Evolutionary conservation across 2,113 vertebrate genomes (phyloP).

Genomic region (Ellobius talpinus): DNA sequence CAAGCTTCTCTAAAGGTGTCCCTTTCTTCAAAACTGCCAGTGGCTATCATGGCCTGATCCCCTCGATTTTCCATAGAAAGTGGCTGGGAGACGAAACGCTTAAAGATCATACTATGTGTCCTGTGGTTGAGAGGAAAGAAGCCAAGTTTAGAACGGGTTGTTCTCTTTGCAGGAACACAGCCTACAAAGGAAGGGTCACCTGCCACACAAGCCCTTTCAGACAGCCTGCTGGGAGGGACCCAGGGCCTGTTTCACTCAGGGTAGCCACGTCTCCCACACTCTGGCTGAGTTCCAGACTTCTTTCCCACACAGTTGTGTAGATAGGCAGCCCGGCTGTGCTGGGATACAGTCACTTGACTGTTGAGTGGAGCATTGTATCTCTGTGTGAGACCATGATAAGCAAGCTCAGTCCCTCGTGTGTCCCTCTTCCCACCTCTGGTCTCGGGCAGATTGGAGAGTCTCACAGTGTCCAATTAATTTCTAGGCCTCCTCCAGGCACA

Average conservation of each 20-base stretch:
- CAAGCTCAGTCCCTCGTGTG: not conserved
- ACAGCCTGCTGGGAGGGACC: not conserved
- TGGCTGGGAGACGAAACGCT: slow-evolving; percentile 81
- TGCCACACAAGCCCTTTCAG: not conserved
- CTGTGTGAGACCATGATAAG: not conserved
- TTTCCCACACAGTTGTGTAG: not conserved
- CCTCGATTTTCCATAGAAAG: slow-evolving; percentile 92
- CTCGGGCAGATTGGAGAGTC: not conserved
- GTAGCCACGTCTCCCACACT: not conserved
- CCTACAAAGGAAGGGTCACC: not conserved
- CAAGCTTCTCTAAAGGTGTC: slow-evolving; percentile 92
- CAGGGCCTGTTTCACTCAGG: not conserved
- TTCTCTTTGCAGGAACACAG: slow-evolving; percentile 3
- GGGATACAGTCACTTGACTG: not conserved
- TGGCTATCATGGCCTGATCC: slow-evolving; percentile 80
- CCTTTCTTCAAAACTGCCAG: slow-evolving; percentile 89
- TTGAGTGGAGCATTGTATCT: not conserved
- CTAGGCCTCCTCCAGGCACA: not conserved
- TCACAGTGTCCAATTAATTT: not conserved
- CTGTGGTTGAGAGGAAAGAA: slow-evolving; percentile 80
- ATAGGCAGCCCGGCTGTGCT: not conserved
- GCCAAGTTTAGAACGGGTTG: slow-evolving; percentile 53
- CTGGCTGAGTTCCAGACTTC: not conserved
- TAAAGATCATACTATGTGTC: slow-evolving; percentile 90
- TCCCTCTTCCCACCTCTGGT: not conserved